Evolutionary conservation across 2,113 vertebrate genomes (phyloP), one percentile per base, ranked within the genome.

Genomic region (Anhinga anhinga): DNA sequence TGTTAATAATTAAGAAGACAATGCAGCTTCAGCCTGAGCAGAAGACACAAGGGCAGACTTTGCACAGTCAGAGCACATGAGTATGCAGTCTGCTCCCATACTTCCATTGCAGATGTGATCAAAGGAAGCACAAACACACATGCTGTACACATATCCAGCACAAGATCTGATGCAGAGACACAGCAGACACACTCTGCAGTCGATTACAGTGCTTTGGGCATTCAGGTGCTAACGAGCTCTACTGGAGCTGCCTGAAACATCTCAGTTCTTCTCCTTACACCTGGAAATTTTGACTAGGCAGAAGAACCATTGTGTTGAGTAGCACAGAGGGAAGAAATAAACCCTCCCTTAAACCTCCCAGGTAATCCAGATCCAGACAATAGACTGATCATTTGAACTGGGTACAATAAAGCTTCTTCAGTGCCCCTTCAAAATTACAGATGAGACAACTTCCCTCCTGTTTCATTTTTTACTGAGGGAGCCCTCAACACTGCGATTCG

Each of bases 101-200:
- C 30, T 10, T 26, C 49, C 61, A 30, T 2, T 2, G 0, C 11
- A 4, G 44, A 3, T 1, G 6, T 8, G 10, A 11, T 2, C 10
- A 1, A 55, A 42, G 50, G 36, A 8, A 52, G 63, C 7, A 3
- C 30, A 18, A 14, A n/a, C 21, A 32, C 11, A 8, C 2, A 0
- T 4, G 45, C 36, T 10, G 22, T 5, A 18, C 49, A 2, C 21
- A 1, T 1, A 17, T 4, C 49, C 52, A 8, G 67, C 0, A 27
- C 38, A 17, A 10, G 34, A 40, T 2, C 44, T 17, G 26, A 21
- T 26, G 25, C 40, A 5, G 44, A 22, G 45, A 16, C 34, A 6
- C 20, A 2, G n/a, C 21, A 14, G 30, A 27, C 36, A 7, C 19
- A 1, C 29, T 20, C 16, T 49, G 67, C 9, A 8, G 49, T 1